Conservation (phyloP, 2,113 vertebrate species). For the Rafetus swinhoei region DNA sequence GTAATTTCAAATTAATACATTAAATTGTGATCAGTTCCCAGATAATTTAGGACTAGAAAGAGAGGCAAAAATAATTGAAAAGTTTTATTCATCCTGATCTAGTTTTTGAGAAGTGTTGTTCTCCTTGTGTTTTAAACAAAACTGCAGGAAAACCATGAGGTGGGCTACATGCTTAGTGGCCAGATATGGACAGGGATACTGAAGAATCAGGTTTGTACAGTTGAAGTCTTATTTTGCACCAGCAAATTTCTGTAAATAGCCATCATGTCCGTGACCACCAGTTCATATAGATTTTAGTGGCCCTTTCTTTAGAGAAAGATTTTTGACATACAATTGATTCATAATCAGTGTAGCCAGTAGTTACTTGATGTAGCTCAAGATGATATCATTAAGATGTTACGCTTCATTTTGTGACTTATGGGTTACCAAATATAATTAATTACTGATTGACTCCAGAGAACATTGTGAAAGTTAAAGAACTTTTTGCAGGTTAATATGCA, state of each 20-base stretch:
- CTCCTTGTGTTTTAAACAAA: background rate
- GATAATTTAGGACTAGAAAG: background rate
- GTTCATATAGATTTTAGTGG: background rate
- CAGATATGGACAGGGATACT: background rate
- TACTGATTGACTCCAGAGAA: background rate
- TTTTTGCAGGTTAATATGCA: background rate
- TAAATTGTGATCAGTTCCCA: background rate
- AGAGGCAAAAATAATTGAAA: background rate
- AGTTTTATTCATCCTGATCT: rapidly evolving
- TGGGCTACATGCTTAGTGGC: background rate
- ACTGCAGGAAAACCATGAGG: background rate
- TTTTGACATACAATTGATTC: background rate
- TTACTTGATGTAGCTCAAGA: background rate
- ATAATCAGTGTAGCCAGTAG: background rate
- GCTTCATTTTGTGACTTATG: background rate
- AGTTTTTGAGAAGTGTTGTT: background rate
- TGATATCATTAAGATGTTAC: background rate
- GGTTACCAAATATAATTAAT: background rate
- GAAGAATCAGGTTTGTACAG: background rate
- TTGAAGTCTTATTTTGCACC: background rate
- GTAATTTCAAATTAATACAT: background rate
- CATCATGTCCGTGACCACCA: background rate
- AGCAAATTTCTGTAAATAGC: background rate
- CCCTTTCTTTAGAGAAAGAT: background rate
- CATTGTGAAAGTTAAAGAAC: background rate